Conservation (phyloP, 2,888 invertebrate species). For the Mermis nigrescens region DNA sequence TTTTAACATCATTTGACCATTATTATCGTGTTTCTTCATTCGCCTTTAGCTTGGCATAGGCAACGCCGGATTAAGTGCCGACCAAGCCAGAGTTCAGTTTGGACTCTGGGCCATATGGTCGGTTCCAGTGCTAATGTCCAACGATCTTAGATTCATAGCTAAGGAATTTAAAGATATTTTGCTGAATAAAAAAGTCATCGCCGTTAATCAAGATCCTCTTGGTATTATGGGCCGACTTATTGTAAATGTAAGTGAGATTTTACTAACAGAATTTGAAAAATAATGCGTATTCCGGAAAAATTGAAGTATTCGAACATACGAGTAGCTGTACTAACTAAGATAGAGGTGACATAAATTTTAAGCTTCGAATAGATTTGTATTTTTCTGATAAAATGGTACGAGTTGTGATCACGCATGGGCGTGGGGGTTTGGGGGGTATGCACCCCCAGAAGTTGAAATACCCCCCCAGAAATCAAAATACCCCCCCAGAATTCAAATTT, state of each 20-base stretch:
- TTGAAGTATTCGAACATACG: too few relatives aligned
- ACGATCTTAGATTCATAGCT: constrained; percentile 65
- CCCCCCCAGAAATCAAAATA: too few relatives aligned
- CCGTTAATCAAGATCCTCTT: constrained; percentile 74
- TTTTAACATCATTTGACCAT: constrained; percentile 1
- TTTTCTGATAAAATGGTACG: too few relatives aligned
- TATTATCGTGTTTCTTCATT: constrained; percentile 1
- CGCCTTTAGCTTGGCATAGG: constrained; percentile 7
- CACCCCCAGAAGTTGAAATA: too few relatives aligned
- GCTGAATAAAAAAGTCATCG: constrained; percentile 71
- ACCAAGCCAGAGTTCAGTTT: constrained; percentile 85
- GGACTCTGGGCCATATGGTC: constrained; percentile 74
- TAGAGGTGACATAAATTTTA: too few relatives aligned
- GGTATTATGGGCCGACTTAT: constrained; percentile 72
- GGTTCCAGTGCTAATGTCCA: constrained; percentile 83
- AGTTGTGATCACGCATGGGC: too few relatives aligned
- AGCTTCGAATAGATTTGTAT: too few relatives aligned
- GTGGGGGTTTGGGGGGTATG: too few relatives aligned
- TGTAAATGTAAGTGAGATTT: constrained; percentile 14
- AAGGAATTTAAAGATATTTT: constrained; percentile 73
- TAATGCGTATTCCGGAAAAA: too few relatives aligned
- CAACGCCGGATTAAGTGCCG: constrained; percentile 30
- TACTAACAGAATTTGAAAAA: too few relatives aligned
- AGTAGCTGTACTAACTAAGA: too few relatives aligned
- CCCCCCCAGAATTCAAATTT: too few relatives aligned